A percentile compares a stretch with the other conserved stretches of the same genome.
Evolutionary conservation across 2,113 vertebrate species (phyloP).

Genomic region (Cryptotis parvus): DNA sequence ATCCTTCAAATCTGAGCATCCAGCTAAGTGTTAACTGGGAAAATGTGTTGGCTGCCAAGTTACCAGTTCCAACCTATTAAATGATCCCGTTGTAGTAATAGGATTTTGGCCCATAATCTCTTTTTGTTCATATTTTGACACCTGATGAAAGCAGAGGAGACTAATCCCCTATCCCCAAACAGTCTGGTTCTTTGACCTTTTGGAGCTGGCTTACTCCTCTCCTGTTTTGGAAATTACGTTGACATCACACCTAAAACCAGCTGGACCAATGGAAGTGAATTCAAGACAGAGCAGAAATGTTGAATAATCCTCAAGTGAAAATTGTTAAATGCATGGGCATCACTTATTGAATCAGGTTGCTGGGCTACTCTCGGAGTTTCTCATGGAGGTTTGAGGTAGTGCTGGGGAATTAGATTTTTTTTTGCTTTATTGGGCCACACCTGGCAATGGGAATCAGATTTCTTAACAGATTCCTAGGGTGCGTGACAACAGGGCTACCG

Average conservation of each 20-base stretch:
- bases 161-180: neutral
- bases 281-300: conserved; percentile 15
- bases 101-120: neutral
- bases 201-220: neutral
- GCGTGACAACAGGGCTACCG: too few species aligned
- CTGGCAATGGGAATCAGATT: too few species aligned
- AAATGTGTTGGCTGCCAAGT: neutral
- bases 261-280: conserved; percentile 10
- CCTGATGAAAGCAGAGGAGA: neutral
- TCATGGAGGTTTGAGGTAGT: neutral
- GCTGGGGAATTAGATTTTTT: neutral
- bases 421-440: too few species aligned
- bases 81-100: neutral
- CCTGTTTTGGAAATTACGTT: conserved; percentile 20
- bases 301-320: neutral
- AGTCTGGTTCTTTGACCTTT: neutral
- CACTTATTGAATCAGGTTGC: neutral
- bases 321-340: neutral
- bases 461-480: too few species aligned
- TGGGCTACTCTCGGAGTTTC: neutral
- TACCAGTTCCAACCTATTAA: neutral
- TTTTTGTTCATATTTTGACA: conserved; percentile 21
- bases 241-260: conserved; percentile 9
- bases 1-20: neutral
- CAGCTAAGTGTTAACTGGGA: neutral